A percentile compares a stretch with the other conserved stretches of the same genome.
Conservation (phyloP, 2,797 vertebrate genomes). For the Serranus cabrilla region DNA sequence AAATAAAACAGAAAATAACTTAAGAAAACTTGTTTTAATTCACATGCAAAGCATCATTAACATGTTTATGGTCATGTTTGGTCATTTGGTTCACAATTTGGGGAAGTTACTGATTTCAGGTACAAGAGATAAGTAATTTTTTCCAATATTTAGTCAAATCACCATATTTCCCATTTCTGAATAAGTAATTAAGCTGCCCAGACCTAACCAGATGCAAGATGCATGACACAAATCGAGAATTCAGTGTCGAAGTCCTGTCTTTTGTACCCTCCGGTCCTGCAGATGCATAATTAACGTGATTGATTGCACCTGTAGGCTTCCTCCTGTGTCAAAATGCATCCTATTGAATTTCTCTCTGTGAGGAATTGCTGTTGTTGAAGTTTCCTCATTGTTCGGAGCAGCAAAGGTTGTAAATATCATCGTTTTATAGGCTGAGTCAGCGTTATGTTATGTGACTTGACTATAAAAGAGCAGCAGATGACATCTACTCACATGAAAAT, state of each 20-base stretch:
- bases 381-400: neutral
- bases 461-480: neutral
- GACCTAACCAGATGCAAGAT: neutral
- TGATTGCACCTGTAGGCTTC: neutral
- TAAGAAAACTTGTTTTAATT: no score
- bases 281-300: slow-evolving; percentile 8
- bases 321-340: neutral
- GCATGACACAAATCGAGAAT: neutral
- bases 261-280: neutral
- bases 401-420: neutral
- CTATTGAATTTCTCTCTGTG: neutral
- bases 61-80: neutral
- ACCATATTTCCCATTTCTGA: neutral
- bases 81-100: no score
- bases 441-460: neutral
- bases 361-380: neutral
- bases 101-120: no score
- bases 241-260: neutral
- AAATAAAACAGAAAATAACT: no score
- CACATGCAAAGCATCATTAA: neutral
- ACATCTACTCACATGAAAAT: neutral
- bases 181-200: neutral
- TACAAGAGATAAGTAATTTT: neutral
- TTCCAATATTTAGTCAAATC: neutral
- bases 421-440: neutral